Evolutionary conservation across 2,797 vertebrate genomes (phyloP).

Genomic region (Neopelma chrysocephalum): DNA sequence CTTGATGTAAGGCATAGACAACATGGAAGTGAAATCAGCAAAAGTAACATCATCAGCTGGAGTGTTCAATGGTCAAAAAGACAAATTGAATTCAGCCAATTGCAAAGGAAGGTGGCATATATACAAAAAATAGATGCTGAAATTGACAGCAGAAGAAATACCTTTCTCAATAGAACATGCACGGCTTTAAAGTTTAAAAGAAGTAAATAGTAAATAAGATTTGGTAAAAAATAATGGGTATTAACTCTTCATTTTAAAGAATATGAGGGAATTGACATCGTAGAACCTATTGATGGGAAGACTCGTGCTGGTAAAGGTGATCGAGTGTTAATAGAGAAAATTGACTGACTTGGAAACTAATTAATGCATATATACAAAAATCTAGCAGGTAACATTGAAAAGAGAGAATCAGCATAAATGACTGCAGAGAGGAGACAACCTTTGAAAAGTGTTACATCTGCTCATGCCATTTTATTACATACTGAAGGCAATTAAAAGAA

Average conservation of each 20-base stretch:
- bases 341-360: neutral
- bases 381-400: neutral
- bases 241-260: neutral
- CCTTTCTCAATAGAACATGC: neutral
- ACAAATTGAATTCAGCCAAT: neutral
- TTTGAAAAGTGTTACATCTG: neutral
- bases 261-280: neutral
- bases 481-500: neutral
- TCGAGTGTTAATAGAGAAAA: neutral
- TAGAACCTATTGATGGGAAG: neutral
- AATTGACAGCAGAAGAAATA: accelerated
- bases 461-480: neutral
- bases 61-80: neutral
- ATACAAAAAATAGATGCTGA: neutral
- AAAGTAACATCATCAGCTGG: neutral
- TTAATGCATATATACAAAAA: neutral
- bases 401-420: neutral
- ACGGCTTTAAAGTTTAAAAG: neutral
- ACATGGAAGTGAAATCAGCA: neutral
- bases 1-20: neutral
- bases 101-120: neutral
- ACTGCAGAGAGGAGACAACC: neutral
- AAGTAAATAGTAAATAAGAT: neutral
- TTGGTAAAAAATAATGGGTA: neutral
- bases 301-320: neutral